These are phyloP conservation scores for Columba janthina DNA, from an alignment of 2,113 vertebrate genomes.

Conservation along the genomic window DNA sequence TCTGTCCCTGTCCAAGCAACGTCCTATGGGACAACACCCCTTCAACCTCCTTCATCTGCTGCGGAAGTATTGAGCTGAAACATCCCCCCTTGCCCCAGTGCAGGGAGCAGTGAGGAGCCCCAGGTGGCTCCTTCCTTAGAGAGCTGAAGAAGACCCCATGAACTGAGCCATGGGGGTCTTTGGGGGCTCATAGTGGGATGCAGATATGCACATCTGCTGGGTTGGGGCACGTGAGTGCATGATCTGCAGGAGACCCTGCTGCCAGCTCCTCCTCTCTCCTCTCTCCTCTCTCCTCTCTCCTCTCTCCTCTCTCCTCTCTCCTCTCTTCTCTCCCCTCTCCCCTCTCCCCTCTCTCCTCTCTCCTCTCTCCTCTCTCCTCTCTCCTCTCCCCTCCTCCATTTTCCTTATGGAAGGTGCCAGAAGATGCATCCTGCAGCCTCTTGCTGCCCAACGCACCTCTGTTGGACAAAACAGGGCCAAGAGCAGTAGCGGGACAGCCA, in stretches of 20 bases:
- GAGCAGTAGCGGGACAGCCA: fast-evolving
- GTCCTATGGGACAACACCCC: background rate
- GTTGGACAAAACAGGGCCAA: fast-evolving
- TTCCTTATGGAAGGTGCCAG: background rate
- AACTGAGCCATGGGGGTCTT: background rate
- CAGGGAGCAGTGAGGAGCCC: background rate
- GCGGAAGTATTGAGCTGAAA: background rate
- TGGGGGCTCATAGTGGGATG: background rate
- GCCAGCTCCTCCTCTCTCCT: fast-evolving
- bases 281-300: no score
- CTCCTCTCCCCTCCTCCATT: fast-evolving
- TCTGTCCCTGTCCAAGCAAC: background rate
- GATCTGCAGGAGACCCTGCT: background rate
- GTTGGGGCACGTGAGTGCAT: fast-evolving
- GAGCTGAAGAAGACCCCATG: background rate
- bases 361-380: no score
- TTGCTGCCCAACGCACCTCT: fast-evolving
- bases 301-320: no score
- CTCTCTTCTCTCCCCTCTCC: no score
- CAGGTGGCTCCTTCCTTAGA: fast-evolving
- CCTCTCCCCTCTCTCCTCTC: no score
- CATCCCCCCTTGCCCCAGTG: background rate
- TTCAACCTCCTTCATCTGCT: background rate
- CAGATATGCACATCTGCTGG: background rate
- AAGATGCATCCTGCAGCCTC: fast-evolving